Conservation (phyloP, 2,113 vertebrate species). For the Onychostoma macrolepis region DNA sequence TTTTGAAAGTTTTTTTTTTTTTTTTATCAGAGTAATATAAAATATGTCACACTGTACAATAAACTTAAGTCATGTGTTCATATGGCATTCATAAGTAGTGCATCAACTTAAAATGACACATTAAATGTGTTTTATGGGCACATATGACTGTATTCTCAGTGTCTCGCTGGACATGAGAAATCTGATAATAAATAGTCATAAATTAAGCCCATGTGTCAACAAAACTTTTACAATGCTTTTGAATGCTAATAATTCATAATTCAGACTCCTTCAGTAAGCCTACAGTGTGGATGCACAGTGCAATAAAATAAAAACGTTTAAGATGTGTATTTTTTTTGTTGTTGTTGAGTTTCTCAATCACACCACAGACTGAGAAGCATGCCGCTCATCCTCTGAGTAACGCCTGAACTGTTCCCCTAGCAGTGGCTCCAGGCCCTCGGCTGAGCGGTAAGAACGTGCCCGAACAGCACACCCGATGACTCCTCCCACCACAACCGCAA, state of each 20-base stretch:
- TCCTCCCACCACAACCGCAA: constrained; percentile 80
- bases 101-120: neutral
- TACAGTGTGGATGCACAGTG: constrained; percentile 1
- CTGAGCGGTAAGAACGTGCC: constrained; percentile 69
- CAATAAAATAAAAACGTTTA: neutral
- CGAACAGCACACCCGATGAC: constrained; percentile 77
- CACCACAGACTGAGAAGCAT: constrained; percentile 81
- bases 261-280: neutral
- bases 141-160: neutral
- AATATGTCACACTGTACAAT: constrained; percentile 33
- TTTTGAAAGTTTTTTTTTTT: neutral
- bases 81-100: constrained; percentile 9
- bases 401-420: constrained; percentile 84
- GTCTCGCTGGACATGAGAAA: neutral
- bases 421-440: constrained; percentile 85
- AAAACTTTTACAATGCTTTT: neutral
- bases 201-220: neutral
- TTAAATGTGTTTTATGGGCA: neutral
- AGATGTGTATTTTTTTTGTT: neutral
- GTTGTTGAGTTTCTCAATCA: constrained; percentile 63
- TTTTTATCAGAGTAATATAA: constrained; percentile 31
- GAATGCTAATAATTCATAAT: constrained; percentile 11
- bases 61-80: constrained; percentile 17
- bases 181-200: neutral
- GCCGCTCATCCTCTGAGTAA: constrained; percentile 85